Base-by-base conservation (phyloP, 2,113 vertebrate species). In the Prochilodus magdalenae region DNA sequence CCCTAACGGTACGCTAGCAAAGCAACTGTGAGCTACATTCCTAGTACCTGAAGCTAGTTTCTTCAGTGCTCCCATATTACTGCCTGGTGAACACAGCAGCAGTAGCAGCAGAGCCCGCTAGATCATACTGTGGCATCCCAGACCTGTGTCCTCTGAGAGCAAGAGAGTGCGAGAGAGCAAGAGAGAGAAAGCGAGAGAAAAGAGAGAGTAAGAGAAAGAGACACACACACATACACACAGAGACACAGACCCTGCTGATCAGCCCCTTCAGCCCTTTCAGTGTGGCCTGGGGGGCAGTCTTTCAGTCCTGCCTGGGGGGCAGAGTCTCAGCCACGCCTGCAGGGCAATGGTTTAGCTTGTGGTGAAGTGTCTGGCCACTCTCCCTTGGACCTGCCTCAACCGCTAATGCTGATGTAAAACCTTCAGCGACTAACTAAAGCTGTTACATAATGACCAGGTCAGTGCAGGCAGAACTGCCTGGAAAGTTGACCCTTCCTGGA, bases 261-360 rank as follows among this genome's bases (percentile, higher is more conserved):
- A 57, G 80, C 70, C 77, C 84, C 57, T 26, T 60, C 57, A 26
- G 57, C 57, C 57, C 70, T 85, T 44, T 82, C 80, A 81, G 66
- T 66, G 69, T 66, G 85, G 81, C 81, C 75, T 60, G 33, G 73
- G 81, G 85, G 85, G 85, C 73, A 49, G 40, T 83, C 77, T 86
- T 86, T 83, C 81, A 81, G 59, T 81, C 60, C 85, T 73, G 81
- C 85, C 85, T 53, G 75, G 60, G 69, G 81, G 85, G 60, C 24
- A 79, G 24, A 73, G 77, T 77, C 77, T 79, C 73, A 86, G 73
- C 81, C 81, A 77, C 81, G 78, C 73, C 85, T 83, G 81, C 51
- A 70, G 81, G 84, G 85, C 85, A 83, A 29, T 73, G 73, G 77
- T 77, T 63, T 77, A 74, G 73, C 74, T 72, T 86, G 72, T 78